A percentile compares a stretch with the other conserved stretches of the same genome.
These are phyloP conservation scores for Ivindomyrus marchei DNA, from an alignment of 2,113 vertebrate genomes.

Conservation along the genomic window DNA sequence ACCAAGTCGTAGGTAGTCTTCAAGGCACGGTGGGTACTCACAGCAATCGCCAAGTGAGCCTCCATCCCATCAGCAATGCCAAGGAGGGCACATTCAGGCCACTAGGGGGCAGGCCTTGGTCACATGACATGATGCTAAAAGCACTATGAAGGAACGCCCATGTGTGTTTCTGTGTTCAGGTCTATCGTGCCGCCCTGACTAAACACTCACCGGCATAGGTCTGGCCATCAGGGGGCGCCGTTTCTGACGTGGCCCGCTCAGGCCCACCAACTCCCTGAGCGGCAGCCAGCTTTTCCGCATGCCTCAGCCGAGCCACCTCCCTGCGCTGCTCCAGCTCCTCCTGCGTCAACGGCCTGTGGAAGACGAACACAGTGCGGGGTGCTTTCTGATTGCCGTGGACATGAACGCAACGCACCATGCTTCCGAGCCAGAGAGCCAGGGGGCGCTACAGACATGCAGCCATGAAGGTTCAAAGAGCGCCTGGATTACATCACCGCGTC, in stretches of 20 bases:
- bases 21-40: background rate
- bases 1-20: background rate
- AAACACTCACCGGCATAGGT: conserved; percentile 45
- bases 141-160: background rate
- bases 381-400: background rate
- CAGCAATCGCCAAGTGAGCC: background rate
- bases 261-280: conserved; percentile 44
- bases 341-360: conserved; percentile 73
- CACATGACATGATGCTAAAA: background rate
- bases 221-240: conserved; percentile 28
- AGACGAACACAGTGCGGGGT: background rate
- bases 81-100: background rate
- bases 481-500: background rate
- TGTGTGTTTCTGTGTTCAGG: background rate
- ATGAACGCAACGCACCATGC: background rate
- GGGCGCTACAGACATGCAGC: background rate
- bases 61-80: background rate
- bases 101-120: background rate
- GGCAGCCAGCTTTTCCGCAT: conserved; percentile 69
- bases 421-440: background rate
- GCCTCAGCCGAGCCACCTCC: conserved; percentile 69
- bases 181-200: background rate
- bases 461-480: background rate
- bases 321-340: conserved; percentile 78
- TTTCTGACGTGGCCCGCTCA: conserved; percentile 26